phyloP scores from a whole-genome alignment of 2,113 vertebrate genomes.

The Crotalus horridus region DNA sequence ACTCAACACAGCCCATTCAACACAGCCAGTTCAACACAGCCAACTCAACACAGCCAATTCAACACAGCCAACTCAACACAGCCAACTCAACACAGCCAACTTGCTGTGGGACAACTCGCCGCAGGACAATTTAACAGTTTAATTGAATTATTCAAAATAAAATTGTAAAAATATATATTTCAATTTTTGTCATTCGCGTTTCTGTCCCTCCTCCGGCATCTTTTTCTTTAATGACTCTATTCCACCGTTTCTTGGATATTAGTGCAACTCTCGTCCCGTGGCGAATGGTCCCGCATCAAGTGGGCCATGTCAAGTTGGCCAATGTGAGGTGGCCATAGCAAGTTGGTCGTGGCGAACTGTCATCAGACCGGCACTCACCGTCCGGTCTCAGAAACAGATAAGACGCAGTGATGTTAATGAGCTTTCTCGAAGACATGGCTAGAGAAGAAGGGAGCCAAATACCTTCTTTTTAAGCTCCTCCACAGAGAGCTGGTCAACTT shows the following conservation, averaged over 20 bases:
- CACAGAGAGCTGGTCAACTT: conserved; percentile 77
- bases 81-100: too few relatives aligned
- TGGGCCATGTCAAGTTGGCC: too few relatives aligned
- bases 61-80: too few relatives aligned
- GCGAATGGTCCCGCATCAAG: not conserved
- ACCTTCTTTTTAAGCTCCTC: conserved; percentile 87
- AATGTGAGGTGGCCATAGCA: too few relatives aligned
- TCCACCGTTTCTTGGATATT: not conserved
- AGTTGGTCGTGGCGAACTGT: not conserved
- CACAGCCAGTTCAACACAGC: too few relatives aligned
- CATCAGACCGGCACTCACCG: not conserved
- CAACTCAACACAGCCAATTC: too few relatives aligned
- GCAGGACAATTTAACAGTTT: not conserved
- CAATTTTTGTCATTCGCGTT: not conserved
- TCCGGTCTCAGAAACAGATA: not conserved
- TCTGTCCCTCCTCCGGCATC: not conserved
- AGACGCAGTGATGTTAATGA: not conserved
- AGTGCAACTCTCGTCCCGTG: not conserved
- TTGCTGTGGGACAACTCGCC: not conserved
- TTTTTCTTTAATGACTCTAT: not conserved
- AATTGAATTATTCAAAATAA: not conserved
- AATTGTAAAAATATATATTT: not conserved
- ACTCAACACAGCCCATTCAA: too few relatives aligned
- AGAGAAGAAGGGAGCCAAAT: not conserved
- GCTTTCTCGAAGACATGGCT: not conserved